Evolutionary conservation across 2,797 vertebrate species (phyloP).

Genomic region (Clamator glandarius): DNA sequence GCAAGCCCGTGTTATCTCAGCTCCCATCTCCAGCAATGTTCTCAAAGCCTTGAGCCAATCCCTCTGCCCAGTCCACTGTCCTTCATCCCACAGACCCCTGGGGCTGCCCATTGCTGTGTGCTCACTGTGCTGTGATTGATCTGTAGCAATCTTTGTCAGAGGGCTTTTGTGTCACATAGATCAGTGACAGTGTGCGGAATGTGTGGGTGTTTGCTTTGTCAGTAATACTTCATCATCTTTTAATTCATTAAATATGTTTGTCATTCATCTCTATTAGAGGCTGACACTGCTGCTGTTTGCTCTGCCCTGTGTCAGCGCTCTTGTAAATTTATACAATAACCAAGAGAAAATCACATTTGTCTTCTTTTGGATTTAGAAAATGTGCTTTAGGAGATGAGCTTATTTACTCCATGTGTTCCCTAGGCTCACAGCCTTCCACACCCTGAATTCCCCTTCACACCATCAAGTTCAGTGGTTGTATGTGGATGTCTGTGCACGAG

Average conservation of each 20-base stretch:
- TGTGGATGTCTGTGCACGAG: too few relatives aligned
- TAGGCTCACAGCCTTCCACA: not conserved
- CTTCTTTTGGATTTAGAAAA: not conserved
- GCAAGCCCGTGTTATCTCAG: not conserved
- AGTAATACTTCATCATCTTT: slow-evolving; percentile 32
- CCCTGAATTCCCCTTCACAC: accelerated
- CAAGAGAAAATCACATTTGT: slow-evolving; percentile 9
- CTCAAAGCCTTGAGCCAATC: not conserved
- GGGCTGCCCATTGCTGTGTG: not conserved
- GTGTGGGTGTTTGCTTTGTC: not conserved
- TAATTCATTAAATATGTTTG: slow-evolving; percentile 38
- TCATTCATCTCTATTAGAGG: slow-evolving; percentile 43
- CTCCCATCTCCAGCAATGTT: not conserved
- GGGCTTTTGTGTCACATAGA: not conserved
- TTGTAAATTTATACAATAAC: slow-evolving; percentile 14
- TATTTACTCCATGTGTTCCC: not conserved
- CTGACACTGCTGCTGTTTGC: not conserved
- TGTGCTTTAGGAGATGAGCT: not conserved
- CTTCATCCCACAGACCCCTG: accelerated
- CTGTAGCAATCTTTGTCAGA: not conserved
- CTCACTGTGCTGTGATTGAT: not conserved
- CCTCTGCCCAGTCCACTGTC: not conserved
- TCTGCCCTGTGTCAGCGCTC: slow-evolving; percentile 32
- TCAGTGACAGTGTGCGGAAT: not conserved
- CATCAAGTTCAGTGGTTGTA: too few relatives aligned